Percentiles rank a stretch among this genome's conserved stretches.
Evolutionary conservation across 2,888 invertebrate genomes (phyloP).

Genomic region (Meteorus cinctellus): DNA sequence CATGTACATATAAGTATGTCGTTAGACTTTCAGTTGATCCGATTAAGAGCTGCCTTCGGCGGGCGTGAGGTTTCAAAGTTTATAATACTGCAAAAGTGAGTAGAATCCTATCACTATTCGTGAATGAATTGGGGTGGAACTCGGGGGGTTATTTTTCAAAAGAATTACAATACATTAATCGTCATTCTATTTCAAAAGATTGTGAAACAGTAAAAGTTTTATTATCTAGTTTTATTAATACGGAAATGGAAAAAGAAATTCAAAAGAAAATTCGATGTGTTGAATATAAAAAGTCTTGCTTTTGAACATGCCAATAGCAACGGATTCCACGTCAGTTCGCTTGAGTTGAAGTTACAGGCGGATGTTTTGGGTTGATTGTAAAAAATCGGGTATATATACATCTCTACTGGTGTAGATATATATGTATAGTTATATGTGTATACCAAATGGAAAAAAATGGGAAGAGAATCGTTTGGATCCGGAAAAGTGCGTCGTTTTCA

Average conservation of each 20-base stretch:
- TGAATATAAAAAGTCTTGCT: not conserved
- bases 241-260: not conserved
- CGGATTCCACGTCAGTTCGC: not conserved
- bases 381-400: not conserved
- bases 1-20: slow-evolving; percentile 4
- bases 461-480: slow-evolving; percentile 31
- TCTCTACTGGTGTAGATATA: too few relatives aligned
- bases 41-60: slow-evolving; percentile 42
- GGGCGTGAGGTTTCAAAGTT: slow-evolving; percentile 30
- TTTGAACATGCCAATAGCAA: not conserved
- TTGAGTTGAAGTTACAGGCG: not conserved
- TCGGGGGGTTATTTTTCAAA: slow-evolving; percentile 22
- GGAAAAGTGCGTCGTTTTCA: slow-evolving; percentile 54
- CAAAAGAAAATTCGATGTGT: slow-evolving; percentile 8
- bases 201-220: too few relatives aligned
- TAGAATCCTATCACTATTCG: slow-evolving; percentile 13
- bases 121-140: slow-evolving; percentile 20
- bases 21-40: slow-evolving; percentile 41
- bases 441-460: slow-evolving; percentile 26
- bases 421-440: not conserved
- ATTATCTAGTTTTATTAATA: too few relatives aligned
- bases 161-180: slow-evolving; percentile 32
- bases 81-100: slow-evolving; percentile 32
- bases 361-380: slow-evolving; percentile 5
- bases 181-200: not conserved